phyloP scores from a whole-genome alignment of 2,888 invertebrate genomes.

The Pseudoips prasinana region DNA sequence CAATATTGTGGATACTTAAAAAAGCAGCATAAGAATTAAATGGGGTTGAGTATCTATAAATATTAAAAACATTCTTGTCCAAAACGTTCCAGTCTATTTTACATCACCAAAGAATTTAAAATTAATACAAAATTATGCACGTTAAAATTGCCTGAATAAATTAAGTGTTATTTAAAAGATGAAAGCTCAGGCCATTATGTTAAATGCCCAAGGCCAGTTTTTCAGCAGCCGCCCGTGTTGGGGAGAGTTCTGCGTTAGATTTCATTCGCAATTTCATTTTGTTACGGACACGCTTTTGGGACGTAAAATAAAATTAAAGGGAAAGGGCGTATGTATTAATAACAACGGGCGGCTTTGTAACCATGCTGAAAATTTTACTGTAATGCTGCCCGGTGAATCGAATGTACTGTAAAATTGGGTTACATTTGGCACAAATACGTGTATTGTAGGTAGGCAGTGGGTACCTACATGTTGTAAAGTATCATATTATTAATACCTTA shows the following conservation, averaged over 20 bases:
- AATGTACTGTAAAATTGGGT: no score
- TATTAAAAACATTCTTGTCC: no score
- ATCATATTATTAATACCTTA: no score
- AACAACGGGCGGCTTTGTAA: conserved; percentile 13
- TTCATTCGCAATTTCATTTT: conserved; percentile 59
- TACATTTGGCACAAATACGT: no score
- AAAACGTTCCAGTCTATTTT: no score
- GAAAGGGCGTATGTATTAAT: conserved; percentile 32
- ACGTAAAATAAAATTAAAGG: conserved; percentile 48
- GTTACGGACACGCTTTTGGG: conserved; percentile 47
- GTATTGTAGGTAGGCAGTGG: no score
- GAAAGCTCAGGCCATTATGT: conserved; percentile 33
- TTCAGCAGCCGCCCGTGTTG: conserved; percentile 35
- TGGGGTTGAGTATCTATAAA: no score
- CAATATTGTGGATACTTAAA: no score
- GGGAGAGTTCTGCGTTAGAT: conserved; percentile 44
- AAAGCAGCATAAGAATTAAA: no score
- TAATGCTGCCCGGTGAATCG: no score
- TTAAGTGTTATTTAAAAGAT: conserved; percentile 15
- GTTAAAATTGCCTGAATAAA: conserved; percentile 7
- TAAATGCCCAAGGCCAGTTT: conserved; percentile 38
- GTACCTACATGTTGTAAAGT: no score
- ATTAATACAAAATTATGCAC: background rate
- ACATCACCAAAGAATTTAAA: no score
- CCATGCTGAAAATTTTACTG: conserved; percentile 7